Evolutionary conservation across 2,888 invertebrate species (phyloP), one percentile per base, ranked within the genome.

Genomic region (Drosophila prolongata): DNA sequence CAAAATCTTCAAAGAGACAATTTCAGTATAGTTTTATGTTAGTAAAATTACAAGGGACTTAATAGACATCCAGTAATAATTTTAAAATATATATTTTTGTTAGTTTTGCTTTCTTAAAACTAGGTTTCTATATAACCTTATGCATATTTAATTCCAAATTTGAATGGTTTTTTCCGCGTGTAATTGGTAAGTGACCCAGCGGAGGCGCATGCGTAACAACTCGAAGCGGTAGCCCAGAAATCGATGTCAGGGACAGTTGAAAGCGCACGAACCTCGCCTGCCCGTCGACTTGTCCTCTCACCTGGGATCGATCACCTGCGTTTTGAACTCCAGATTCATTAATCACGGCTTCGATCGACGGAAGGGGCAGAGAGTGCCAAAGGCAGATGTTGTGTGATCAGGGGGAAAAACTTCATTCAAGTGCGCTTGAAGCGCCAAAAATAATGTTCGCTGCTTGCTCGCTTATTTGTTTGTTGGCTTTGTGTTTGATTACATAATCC

Each of bases 401-500:
- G 65, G 57, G 57, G 54, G 47, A 68, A 77, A 69, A 79, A 64
- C 83, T 79, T 56, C 53, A 76, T 65, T 88, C 64, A 69, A 87
- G 81, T 85, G 83, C 88, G 65, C 82, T 69, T 62, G 64, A 68
- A 86, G 73, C 76, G 73, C 88, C 83, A 61, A 74, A 69, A 69
- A 54, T 43, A 84, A 76, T 74, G 82, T 67, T 88, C 68, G 80
- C 77, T 86, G 83, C 40, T 24, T 53, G 68, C 44, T 68, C 38
- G 24, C 38, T 68, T 68, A 40, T 55, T 66, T 66, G 66, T 69
- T 66, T 47, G 53, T 14, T 38, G 24, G n/a, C n/a, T 14, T 13
- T 30, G 44, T 54, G 34, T 68, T 58, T 53, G 60, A 72, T 82
- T 82, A 64, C 72, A 86, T 79, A 82, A 88, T 70, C 60, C 58